phyloP scores from a whole-genome alignment of 1,140 invertebrate species.

The Rhynchophorus ferrugineus region DNA sequence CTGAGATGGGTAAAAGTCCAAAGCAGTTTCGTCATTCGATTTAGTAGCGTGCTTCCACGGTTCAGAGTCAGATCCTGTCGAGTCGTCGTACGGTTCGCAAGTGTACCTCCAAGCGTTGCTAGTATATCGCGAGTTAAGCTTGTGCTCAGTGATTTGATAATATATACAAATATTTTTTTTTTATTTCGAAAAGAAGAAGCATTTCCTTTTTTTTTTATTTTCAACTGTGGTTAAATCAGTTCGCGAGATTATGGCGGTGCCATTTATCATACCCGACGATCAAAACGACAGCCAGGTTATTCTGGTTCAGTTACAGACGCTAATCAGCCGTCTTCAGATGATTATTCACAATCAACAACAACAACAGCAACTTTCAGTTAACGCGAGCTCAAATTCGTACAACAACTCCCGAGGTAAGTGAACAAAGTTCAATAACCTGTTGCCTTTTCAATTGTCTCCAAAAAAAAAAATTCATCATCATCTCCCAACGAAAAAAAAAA shows the following conservation, averaged over 20 bases:
- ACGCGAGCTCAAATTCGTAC: background rate
- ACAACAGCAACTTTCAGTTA: background rate
- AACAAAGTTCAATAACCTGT: too few relatives aligned
- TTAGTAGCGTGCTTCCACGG: slow-evolving; percentile 4
- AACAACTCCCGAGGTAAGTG: background rate
- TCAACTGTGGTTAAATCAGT: slow-evolving; percentile 15
- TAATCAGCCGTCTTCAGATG: slow-evolving; percentile 22
- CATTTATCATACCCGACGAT: slow-evolving; percentile 40
- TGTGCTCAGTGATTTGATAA: slow-evolving; percentile 15
- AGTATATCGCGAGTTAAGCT: slow-evolving; percentile 19
- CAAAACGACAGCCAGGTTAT: slow-evolving; percentile 31
- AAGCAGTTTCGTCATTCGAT: slow-evolving; percentile 8
- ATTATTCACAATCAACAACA: slow-evolving; percentile 10
- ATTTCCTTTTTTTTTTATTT: slow-evolving; percentile 13
- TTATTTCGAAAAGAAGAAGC: too few relatives aligned
- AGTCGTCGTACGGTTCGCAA: slow-evolving; percentile 19
- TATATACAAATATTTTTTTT: too few relatives aligned
- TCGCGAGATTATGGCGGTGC: slow-evolving; percentile 39
- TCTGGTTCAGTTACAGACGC: slow-evolving; percentile 22
- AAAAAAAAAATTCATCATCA: too few relatives aligned
- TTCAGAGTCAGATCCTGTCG: slow-evolving; percentile 20
- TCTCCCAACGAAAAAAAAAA: too few relatives aligned
- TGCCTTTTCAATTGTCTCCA: too few relatives aligned
- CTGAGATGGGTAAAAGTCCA: slow-evolving; percentile 15
- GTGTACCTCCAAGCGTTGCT: slow-evolving; percentile 9